Percentiles rank a stretch among this genome's conserved stretches.
Conservation (phyloP, 2,797 vertebrate species). For the Sebastolobus altivelis region DNA sequence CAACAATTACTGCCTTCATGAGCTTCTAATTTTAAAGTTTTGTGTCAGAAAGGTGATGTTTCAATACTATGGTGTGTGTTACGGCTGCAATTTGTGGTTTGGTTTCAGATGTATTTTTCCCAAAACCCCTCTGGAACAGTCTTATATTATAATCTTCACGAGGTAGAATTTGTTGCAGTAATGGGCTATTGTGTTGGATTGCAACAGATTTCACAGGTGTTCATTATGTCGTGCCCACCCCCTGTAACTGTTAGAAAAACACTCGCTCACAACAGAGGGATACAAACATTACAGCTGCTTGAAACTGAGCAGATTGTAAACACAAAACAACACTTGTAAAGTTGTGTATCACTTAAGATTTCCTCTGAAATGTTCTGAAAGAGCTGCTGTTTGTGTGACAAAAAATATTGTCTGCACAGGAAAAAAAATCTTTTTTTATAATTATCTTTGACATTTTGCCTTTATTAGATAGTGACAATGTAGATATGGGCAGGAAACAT, state of each 20-base stretch:
- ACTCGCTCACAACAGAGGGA: not conserved
- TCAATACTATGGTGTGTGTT: not conserved
- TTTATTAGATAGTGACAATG: not conserved
- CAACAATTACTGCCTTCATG: not conserved
- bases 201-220: conserved; percentile 34
- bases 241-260: conserved; percentile 14
- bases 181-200: conserved; percentile 13
- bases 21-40: not conserved
- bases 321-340: not conserved
- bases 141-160: not conserved
- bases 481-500: not conserved
- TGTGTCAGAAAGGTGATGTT: not conserved
- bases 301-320: conserved; percentile 17
- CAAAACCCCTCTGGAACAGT: not conserved
- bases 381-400: not conserved
- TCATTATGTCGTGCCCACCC: conserved; percentile 8
- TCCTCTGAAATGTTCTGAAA: not conserved
- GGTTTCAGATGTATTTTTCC: not conserved
- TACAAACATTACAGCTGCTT: conserved; percentile 20
- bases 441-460: not conserved
- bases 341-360: not conserved
- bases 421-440: not conserved
- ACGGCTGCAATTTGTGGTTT: conserved; percentile 3
- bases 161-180: conserved; percentile 9
- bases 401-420: not conserved